A percentile compares a stretch with the other conserved stretches of the same genome.
phyloP scores from a whole-genome alignment of 2,888 invertebrate species.

The Ectobius pallidus region DNA sequence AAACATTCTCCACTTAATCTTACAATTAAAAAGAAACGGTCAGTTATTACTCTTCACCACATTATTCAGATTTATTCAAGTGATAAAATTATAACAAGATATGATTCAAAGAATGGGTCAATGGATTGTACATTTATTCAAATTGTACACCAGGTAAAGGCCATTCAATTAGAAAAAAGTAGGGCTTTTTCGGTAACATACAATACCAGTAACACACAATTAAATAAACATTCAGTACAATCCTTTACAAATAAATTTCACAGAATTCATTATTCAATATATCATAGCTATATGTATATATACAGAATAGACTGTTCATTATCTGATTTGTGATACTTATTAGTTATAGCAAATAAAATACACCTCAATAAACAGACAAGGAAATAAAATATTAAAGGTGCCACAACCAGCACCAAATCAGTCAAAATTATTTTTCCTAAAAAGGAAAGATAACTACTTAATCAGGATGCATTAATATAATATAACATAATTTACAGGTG shows the following conservation, averaged over 20 bases:
- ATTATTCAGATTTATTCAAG: not conserved
- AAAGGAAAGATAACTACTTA: not conserved
- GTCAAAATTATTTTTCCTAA: not conserved
- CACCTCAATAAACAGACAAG: not conserved
- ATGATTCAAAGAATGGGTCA: constrained; percentile 4
- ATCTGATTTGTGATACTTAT: not conserved
- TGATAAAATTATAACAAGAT: constrained; percentile 6
- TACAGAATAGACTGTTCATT: not conserved
- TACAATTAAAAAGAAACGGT: too few species aligned
- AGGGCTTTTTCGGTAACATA: not conserved
- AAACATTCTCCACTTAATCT: too few species aligned
- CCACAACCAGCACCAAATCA: not conserved
- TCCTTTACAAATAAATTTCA: not conserved
- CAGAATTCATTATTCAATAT: not conserved
- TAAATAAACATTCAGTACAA: constrained; percentile 9
- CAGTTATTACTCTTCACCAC: not conserved
- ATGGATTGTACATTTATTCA: not conserved
- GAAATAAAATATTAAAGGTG: not conserved
- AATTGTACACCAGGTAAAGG: constrained; percentile 11
- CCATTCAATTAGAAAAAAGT: constrained; percentile 15
- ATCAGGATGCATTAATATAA: not conserved
- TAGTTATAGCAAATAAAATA: not conserved
- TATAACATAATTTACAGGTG: not conserved
- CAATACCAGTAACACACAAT: constrained; percentile 11
- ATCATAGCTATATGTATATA: not conserved